phyloP scores from a whole-genome alignment of 1,140 invertebrate genomes.

The Drosophila eugracilis region DNA sequence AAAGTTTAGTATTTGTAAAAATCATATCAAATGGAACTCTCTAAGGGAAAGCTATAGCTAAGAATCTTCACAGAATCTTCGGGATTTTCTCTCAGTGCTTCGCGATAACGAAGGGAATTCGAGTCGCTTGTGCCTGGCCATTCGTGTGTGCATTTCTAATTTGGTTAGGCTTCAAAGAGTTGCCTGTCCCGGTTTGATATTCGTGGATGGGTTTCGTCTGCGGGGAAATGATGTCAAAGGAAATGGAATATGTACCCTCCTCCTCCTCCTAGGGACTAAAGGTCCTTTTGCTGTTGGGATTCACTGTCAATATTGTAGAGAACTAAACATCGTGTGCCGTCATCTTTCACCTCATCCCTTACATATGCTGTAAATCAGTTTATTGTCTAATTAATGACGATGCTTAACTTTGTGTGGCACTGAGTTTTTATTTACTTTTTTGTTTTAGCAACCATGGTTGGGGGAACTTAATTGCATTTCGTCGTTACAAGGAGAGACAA shows the following conservation, averaged over 20 bases:
- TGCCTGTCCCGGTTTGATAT: constrained; percentile 6
- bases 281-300: neutral
- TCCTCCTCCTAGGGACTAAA: neutral
- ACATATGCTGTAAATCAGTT: constrained; percentile 68
- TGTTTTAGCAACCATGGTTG: neutral
- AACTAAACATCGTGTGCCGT: neutral
- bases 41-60: too few relatives aligned
- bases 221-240: neutral
- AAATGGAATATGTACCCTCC: neutral
- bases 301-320: neutral
- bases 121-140: constrained; percentile 24
- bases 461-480: constrained; percentile 54
- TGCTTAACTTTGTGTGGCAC: constrained; percentile 11
- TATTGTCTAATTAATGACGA: constrained; percentile 70
- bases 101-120: constrained; percentile 1
- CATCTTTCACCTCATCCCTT: neutral
- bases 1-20: neutral
- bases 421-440: too few relatives aligned
- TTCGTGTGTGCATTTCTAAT: constrained; percentile 57
- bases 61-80: too few relatives aligned
- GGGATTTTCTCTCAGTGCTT: neutral
- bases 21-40: too few relatives aligned
- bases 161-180: constrained; percentile 54
- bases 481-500: constrained; percentile 30
- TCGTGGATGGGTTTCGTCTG: neutral